Evolutionary conservation across 1,140 invertebrate genomes (phyloP).

Genomic region (Meteorus sp.): DNA sequence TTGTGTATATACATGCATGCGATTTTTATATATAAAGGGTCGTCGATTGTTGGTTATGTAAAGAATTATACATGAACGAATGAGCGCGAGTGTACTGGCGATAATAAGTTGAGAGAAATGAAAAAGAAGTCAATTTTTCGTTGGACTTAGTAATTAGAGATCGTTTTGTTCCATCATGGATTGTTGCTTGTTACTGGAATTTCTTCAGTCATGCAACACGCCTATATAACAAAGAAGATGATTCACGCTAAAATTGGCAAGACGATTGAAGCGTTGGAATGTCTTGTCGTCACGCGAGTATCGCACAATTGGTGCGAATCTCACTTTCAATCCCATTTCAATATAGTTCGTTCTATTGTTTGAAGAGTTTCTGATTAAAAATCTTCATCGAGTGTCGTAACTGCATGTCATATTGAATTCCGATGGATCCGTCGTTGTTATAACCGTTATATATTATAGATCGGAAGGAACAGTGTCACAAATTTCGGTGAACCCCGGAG

Average conservation of each 20-base stretch:
- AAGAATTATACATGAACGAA: background rate
- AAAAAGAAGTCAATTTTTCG: background rate
- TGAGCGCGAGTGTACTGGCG: background rate
- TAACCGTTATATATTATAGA: background rate
- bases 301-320: background rate
- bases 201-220: conserved; percentile 8
- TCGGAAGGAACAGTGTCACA: background rate
- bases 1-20: too few relatives aligned
- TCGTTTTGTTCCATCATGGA: background rate
- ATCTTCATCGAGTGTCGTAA: background rate
- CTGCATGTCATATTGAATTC: background rate
- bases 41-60: too few relatives aligned
- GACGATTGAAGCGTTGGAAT: background rate
- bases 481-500: too few relatives aligned
- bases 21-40: too few relatives aligned
- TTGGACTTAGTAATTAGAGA: background rate
- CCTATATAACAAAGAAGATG: too few relatives aligned
- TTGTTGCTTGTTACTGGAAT: background rate
- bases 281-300: conserved; percentile 3
- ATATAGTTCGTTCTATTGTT: too few relatives aligned
- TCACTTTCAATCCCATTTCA: background rate
- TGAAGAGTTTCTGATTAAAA: too few relatives aligned
- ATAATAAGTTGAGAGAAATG: background rate
- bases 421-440: background rate
- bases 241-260: conserved; percentile 1